Base-by-base conservation (phyloP, 2,888 invertebrate species). In the Coecobrya sp. region DNA sequence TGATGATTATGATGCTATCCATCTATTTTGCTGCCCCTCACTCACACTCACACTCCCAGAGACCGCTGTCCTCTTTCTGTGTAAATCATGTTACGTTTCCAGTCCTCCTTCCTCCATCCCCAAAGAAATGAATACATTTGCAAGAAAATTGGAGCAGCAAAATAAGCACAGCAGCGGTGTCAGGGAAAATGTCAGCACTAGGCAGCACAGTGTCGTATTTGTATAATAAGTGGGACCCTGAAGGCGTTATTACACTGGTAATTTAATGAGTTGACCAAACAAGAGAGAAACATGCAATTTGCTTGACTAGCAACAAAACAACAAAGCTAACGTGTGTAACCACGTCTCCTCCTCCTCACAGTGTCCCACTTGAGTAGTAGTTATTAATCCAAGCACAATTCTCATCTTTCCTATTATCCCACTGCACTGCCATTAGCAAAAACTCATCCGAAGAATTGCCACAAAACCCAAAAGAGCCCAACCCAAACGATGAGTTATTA, bases 191-290 rank as follows among this genome's bases (percentile, higher is more conserved):
- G 85, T 36, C 65, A 81, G 25, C 55, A 27, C 59, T n/a, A n/a
- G n/a, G 30, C 62, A 81, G n/a, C n/a, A 22, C 42, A 19, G 89
- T 89, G 70, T 42, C 59, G 68, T 25, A 19, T 36, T 36, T n/a
- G 10, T 10, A 84, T 82, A 73, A 88, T 81, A 89, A 84, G 89
- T 89, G 89, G 82, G 25, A 19, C 84, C 84, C 89, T 82, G 36
- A 62, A 84, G 89, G 82, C 36, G 70, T 84, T 89, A 89, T 89
- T 89, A 70, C 82, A 70, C 42, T 89, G 70, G 82, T 89, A 89
- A 89, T 89, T 89, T 89, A 89, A 89, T 89, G 89, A 89, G 89
- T 52, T 84, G 89, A 89, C 84, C 89, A 89, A 36, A 16, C 82
- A 62, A 88, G 25, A 81, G 11, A 86, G 49, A 45, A 81, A 45